Evolutionary conservation across 2,113 vertebrate genomes (phyloP).

Genomic region (Baryphthengus martii): DNA sequence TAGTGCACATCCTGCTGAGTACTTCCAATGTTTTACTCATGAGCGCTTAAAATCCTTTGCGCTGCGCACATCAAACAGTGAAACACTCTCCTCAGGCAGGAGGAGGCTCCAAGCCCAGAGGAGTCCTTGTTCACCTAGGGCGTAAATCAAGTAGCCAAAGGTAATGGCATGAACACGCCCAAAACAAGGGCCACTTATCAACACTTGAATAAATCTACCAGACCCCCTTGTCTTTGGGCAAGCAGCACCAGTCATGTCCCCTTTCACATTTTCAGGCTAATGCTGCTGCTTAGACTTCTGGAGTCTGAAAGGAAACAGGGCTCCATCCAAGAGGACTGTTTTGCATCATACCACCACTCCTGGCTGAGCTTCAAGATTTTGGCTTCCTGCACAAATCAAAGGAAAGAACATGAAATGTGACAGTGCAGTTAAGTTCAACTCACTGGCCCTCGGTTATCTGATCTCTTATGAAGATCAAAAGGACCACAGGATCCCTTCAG

Average conservation of each 20-base stretch:
- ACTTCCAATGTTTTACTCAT: not conserved
- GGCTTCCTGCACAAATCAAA: not conserved
- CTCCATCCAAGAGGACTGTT: not conserved
- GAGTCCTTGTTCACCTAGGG: not conserved
- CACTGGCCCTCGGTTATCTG: not conserved
- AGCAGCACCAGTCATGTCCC: rapidly evolving
- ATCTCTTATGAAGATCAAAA: not conserved
- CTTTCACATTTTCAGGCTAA: not conserved
- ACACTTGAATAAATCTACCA: not conserved
- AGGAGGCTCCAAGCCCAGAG: not conserved
- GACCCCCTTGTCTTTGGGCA: rapidly evolving
- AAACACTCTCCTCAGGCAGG: rapidly evolving
- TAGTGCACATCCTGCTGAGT: not conserved
- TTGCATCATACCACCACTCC: not conserved
- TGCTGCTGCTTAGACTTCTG: not conserved
- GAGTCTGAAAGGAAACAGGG: not conserved
- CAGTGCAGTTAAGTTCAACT: not conserved
- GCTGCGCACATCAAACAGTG: not conserved
- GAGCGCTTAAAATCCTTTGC: not conserved
- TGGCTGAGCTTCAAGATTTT: not conserved
- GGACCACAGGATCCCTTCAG: not conserved
- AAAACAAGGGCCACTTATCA: not conserved
- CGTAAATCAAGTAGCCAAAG: not conserved
- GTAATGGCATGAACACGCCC: rapidly evolving
- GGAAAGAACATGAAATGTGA: not conserved